Evolutionary conservation across 2,797 vertebrate species (phyloP), one percentile per base, ranked within the genome.

Genomic region (Nannoperca obscura): DNA sequence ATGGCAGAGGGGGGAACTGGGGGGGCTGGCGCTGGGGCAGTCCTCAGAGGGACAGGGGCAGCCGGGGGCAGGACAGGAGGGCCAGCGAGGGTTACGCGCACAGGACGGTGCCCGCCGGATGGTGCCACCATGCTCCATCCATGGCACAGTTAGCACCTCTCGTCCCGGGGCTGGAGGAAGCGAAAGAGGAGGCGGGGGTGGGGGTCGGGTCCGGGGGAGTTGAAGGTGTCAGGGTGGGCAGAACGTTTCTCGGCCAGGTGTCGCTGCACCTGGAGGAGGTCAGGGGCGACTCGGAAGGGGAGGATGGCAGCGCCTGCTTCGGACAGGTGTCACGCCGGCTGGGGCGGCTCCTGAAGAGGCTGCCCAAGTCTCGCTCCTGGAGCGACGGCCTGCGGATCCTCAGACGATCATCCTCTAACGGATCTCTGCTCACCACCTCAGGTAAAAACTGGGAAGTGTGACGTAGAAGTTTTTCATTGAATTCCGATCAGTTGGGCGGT

Each of bases 331-430:
- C 96, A 0, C 94, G 95, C 69, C 93, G 95, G 76, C 93, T 98
- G 74, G 95, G 95, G 34, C 94, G 95, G 71, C 90, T 98, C 85
- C 96, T 98, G 74, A 86, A 95, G 77, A 95, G 97, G 80, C 94
- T 98, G 50, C 96, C 96, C 36, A 97, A 96, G 92, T 92, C 95
- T 4, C 94, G 91, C 69, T 93, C 95, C 44, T 96, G 96, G 93
- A 92, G 95, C 0, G 93, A 94, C 86, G 93, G 96, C 76, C 92
- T 96, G 47, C 86, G 92, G 72, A 87, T 94, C 85, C 94, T 95
- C 63, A 90, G 93, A 11, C 91, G 96, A n/a, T 93, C 92, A 2
- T 94, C 94, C 40, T 95, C 94, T 36, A 96, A 95, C 27, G 94
- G 96, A 79, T 93, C 94, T 19, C 92, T 94, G 87, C 90, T 96